Evolutionary conservation across 2,888 invertebrate genomes (phyloP).

Genomic region (Tenthredo scrophulariae): DNA sequence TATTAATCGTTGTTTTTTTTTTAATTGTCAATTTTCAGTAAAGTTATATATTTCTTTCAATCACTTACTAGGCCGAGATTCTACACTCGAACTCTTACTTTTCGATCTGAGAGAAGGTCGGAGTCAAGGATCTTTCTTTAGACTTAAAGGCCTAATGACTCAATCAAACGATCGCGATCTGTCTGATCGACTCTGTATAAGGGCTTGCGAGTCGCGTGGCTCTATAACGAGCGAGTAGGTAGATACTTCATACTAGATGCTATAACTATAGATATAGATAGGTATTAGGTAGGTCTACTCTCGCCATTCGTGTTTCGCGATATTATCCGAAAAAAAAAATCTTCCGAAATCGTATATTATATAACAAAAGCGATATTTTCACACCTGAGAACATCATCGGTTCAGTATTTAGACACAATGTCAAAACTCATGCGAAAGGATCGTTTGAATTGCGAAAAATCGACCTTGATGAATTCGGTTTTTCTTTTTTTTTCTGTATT

Average conservation of each 20-base stretch:
- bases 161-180: constrained; percentile 69
- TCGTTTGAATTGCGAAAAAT: neutral
- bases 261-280: neutral
- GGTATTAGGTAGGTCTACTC: neutral
- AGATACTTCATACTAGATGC: neutral
- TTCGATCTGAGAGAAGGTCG: constrained; percentile 66
- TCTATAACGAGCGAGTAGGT: constrained; percentile 63
- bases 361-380: neutral
- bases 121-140: constrained; percentile 68
- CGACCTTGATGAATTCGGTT: neutral
- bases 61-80: neutral
- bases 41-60: neutral
- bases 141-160: constrained; percentile 72
- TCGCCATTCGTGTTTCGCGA: neutral
- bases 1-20: neutral
- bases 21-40: neutral
- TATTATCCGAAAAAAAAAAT: neutral
- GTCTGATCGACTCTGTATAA: constrained; percentile 73
- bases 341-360: neutral
- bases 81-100: constrained; percentile 58
- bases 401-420: neutral
- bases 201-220: constrained; percentile 70
- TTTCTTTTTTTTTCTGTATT: neutral
- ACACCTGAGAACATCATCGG: neutral
- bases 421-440: neutral